Conservation (phyloP, 1,140 invertebrate genomes). For the Drosophila persimilis region DNA sequence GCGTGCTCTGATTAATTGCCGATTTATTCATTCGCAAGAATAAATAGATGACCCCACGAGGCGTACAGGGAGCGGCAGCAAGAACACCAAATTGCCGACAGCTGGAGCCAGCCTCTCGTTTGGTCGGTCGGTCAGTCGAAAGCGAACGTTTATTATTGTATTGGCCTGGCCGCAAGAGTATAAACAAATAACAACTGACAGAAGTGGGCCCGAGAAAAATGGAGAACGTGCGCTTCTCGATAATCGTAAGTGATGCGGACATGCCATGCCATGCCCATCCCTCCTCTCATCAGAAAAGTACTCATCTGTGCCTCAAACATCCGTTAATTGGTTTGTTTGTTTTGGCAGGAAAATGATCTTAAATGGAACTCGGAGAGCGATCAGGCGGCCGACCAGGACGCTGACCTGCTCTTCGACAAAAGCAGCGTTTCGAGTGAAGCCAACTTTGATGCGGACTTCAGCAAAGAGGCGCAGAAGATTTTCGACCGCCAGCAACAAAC, state of each 20-base stretch:
- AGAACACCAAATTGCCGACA: conserved; percentile 34
- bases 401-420: conserved; percentile 70
- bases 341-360: conserved; percentile 79
- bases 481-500: conserved; percentile 69
- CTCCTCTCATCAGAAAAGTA: neutral
- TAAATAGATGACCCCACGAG: conserved; percentile 22
- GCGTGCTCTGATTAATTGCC: conserved; percentile 27
- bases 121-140: conserved; percentile 23
- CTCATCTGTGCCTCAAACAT: neutral
- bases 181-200: conserved; percentile 50
- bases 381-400: conserved; percentile 40
- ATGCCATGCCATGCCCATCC: neutral
- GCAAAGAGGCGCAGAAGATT: conserved; percentile 77
- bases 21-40: conserved; percentile 11
- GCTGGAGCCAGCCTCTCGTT: conserved; percentile 38
- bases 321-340: conserved; percentile 42
- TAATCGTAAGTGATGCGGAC: conserved; percentile 70
- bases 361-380: conserved; percentile 80
- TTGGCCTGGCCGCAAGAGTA: conserved; percentile 51
- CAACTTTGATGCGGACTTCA: conserved; percentile 79
- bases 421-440: conserved; percentile 84
- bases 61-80: too few species aligned
- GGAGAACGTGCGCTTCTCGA: conserved; percentile 82
- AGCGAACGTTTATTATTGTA: conserved; percentile 55
- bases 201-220: conserved; percentile 57